Conservation (phyloP, 37 sponge, comb jelly and placozoan genomes). For the Mnemiopsis leidyi region DNA sequence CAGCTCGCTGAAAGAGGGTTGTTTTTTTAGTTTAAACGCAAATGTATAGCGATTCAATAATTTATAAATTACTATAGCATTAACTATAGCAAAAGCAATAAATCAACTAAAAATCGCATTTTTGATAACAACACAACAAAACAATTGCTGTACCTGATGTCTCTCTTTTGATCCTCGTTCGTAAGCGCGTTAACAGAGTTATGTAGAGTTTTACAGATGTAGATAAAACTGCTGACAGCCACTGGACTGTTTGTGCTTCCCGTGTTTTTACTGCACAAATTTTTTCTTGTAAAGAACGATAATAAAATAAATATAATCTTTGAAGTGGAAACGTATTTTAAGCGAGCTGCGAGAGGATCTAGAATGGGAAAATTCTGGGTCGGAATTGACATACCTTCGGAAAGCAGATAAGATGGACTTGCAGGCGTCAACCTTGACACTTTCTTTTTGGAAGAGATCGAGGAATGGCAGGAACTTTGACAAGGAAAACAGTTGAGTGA, state of each 20-base stretch:
- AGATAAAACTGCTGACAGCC: constrained; percentile 87
- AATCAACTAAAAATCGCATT: too few relatives aligned
- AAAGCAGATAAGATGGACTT: constrained; percentile 75
- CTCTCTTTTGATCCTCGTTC: constrained; percentile 82
- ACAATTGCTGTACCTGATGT: constrained; percentile 67
- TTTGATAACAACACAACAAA: background rate
- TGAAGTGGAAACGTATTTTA: too few relatives aligned
- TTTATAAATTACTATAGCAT: too few relatives aligned
- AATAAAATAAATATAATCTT: too few relatives aligned
- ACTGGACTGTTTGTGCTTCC: constrained; percentile 62
- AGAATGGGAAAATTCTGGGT: too few relatives aligned
- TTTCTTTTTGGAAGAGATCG: constrained; percentile 92
- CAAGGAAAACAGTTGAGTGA: constrained; percentile 26
- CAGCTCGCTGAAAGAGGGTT: constrained; percentile 27
- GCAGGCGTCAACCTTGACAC: constrained; percentile 92
- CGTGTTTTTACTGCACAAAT: constrained; percentile 6
- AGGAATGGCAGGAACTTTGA: constrained; percentile 93
- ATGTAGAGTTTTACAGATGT: constrained; percentile 84
- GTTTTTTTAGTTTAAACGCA: too few relatives aligned
- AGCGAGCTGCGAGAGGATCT: too few relatives aligned
- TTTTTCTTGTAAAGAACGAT: too few relatives aligned
- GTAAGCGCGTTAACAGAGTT: constrained; percentile 94
- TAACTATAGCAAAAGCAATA: too few relatives aligned
- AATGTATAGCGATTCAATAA: too few relatives aligned
- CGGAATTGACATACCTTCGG: constrained; percentile 58